Conservation (phyloP, 2,888 invertebrate genomes). For the Mesopsocus fuscifrons region DNA sequence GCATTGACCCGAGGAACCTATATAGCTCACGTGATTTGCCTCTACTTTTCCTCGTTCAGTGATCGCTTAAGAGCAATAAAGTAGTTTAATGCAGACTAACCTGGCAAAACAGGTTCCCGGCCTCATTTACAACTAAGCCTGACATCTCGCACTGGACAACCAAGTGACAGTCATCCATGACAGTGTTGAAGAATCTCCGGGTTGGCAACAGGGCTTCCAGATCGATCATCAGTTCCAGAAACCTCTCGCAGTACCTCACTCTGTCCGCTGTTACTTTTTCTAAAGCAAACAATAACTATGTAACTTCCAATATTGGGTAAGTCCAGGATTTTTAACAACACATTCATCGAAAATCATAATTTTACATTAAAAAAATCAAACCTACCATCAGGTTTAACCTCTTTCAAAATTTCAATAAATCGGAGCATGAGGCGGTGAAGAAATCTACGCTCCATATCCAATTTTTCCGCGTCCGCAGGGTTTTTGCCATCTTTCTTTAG, state of each 20-base stretch:
- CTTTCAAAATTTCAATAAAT: constrained; percentile 65
- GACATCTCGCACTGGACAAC: constrained; percentile 78
- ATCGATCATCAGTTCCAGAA: constrained; percentile 89
- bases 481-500: constrained; percentile 60
- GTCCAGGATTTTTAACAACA: not conserved
- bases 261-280: constrained; percentile 27
- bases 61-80: no score
- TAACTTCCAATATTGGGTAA: constrained; percentile 3
- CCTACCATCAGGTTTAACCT: constrained; percentile 42
- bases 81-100: no score
- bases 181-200: constrained; percentile 87
- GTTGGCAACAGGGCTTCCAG: constrained; percentile 90
- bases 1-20: no score
- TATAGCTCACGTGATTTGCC: no score
- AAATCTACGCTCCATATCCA: constrained; percentile 74
- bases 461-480: constrained; percentile 39
- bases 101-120: constrained; percentile 83
- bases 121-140: constrained; percentile 46
- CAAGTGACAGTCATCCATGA: constrained; percentile 87
- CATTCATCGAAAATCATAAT: not conserved
- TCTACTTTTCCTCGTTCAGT: no score
- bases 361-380: constrained; percentile 3
- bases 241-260: constrained; percentile 79
- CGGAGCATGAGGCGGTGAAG: constrained; percentile 69
- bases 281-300: constrained; percentile 16